Evolutionary conservation across 1,140 invertebrate genomes (phyloP).

Genomic region (Cecropterus lyciades): DNA sequence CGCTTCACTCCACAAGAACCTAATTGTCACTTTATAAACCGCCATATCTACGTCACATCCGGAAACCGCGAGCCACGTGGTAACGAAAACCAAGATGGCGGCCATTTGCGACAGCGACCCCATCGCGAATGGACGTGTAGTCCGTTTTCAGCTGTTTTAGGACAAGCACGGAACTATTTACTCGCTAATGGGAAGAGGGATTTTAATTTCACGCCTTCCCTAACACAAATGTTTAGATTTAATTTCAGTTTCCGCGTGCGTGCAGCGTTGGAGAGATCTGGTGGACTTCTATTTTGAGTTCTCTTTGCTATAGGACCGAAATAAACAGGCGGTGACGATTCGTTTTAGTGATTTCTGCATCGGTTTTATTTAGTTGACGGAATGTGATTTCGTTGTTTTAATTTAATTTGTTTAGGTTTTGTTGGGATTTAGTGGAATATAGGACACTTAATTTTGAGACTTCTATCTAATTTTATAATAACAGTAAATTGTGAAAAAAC

Average conservation of each 20-base stretch:
- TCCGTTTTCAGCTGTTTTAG: constrained; percentile 12
- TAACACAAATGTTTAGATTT: constrained; percentile 37
- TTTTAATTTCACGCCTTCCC: constrained; percentile 43
- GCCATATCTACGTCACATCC: constrained; percentile 86
- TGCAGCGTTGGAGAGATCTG: constrained; percentile 61
- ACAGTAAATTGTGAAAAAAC: too few species aligned
- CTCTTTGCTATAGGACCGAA: constrained; percentile 65
- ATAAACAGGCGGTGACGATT: constrained; percentile 72
- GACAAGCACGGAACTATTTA: too few species aligned
- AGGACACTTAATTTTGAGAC: not conserved
- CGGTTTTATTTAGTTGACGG: constrained; percentile 25
- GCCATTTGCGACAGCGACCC: constrained; percentile 50
- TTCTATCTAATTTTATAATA: too few species aligned
- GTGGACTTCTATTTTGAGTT: constrained; percentile 80
- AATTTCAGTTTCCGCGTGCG: constrained; percentile 57
- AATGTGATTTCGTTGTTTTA: constrained; percentile 7
- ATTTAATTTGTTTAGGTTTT: constrained; percentile 3
- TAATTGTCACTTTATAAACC: constrained; percentile 92
- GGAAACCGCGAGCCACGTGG: constrained; percentile 42
- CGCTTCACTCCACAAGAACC: constrained; percentile 93
- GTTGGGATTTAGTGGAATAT: not conserved
- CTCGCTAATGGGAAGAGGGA: constrained; percentile 6
- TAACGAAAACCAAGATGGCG: constrained; percentile 70
- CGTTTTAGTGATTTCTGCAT: constrained; percentile 45
- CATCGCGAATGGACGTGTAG: constrained; percentile 52